Conservation (phyloP, 2,797 vertebrate genomes). For the Hypotaenidia okinawae region DNA sequence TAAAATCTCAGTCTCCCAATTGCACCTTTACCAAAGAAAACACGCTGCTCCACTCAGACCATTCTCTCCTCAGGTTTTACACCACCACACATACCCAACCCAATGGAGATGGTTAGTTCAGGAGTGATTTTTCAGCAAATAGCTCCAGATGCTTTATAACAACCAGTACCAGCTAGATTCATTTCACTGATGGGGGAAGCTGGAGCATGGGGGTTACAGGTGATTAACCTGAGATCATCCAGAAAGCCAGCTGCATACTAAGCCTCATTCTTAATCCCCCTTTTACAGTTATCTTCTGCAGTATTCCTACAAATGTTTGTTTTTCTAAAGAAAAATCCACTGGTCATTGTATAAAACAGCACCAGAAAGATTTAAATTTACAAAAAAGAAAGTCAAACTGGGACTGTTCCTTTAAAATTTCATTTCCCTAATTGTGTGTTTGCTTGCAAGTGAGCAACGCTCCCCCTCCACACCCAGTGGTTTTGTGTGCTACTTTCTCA, state of each 20-base stretch:
- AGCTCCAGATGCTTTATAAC: not conserved
- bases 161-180: rapidly evolving
- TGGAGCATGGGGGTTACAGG: not conserved
- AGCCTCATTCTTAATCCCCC: not conserved
- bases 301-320: not conserved
- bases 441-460: not conserved
- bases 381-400: not conserved
- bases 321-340: not conserved
- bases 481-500: not conserved
- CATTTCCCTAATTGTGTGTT: not conserved
- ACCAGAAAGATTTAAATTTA: not conserved
- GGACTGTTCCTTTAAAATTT: not conserved
- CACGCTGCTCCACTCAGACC: not conserved
- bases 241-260: not conserved
- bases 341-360: not conserved
- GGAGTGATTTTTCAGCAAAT: not conserved
- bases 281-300: not conserved
- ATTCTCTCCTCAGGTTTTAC: not conserved
- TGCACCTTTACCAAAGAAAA: not conserved
- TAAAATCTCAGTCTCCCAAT: constrained; percentile 6
- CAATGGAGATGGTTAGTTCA: not conserved
- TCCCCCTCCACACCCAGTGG: too few species aligned
- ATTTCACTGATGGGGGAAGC: not conserved
- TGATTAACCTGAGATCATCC: not conserved
- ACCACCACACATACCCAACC: rapidly evolving